Evolutionary conservation across 1,140 invertebrate species (phyloP).

Genomic region (Drosophila pseudoananassae): DNA sequence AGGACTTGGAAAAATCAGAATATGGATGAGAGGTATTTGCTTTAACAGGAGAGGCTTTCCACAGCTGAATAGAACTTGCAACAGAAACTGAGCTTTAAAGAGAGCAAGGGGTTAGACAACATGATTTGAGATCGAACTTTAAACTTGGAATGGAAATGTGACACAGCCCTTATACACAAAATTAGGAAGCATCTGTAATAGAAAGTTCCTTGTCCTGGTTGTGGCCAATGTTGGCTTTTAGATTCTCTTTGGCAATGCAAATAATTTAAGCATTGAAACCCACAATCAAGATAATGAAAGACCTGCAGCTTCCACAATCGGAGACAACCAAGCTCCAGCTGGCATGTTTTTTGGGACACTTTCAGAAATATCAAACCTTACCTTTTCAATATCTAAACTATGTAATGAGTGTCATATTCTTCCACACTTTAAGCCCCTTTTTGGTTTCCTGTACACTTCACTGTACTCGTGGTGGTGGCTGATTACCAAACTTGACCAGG

Average conservation of each 20-base stretch:
- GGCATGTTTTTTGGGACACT: not conserved
- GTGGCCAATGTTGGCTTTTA: not conserved
- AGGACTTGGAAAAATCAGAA: not conserved
- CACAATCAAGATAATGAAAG: constrained; percentile 42
- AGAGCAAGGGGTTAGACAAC: too few relatives aligned
- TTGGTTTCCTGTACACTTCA: not conserved
- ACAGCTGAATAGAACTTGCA: not conserved
- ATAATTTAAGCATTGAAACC: constrained; percentile 32
- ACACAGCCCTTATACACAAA: too few relatives aligned
- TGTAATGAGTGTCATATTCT: not conserved
- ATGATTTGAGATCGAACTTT: not conserved
- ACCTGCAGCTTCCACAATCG: not conserved
- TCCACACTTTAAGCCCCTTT: not conserved
- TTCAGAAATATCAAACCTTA: not conserved
- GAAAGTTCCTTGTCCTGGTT: not conserved
- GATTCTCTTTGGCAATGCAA: constrained; percentile 9
- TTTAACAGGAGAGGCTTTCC: not conserved
- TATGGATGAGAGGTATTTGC: not conserved
- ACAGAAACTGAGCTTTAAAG: not conserved
- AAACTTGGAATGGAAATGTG: not conserved
- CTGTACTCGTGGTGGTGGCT: not conserved
- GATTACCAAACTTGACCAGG: constrained; percentile 24
- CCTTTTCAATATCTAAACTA: not conserved
- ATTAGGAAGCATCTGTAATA: not conserved
- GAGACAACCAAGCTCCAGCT: not conserved